Conservation (phyloP, 23 tunicate genomes). For the Pegea sp. region DNA sequence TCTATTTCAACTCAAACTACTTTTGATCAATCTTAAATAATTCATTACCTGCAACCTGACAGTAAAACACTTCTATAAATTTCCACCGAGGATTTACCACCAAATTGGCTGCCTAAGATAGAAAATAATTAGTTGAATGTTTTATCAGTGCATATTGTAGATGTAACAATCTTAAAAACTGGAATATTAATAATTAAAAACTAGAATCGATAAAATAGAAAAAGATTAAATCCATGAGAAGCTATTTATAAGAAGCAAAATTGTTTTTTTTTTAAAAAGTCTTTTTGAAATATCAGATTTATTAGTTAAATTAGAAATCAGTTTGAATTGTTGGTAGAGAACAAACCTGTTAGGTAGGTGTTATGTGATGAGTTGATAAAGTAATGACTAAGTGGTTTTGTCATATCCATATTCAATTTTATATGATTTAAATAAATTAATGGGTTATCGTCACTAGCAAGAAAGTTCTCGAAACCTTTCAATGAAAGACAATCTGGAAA, state of each 20-base stretch:
- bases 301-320: no score
- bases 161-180: not conserved
- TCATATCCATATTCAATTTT: conserved; percentile 44
- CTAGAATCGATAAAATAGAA: not conserved
- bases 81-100: conserved; percentile 63
- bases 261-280: no score
- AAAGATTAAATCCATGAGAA: no score
- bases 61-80: conserved; percentile 63
- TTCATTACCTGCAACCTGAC: conserved; percentile 63
- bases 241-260: no score
- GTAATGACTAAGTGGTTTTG: conserved; percentile 78
- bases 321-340: no score
- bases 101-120: conserved; percentile 44
- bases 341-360: conserved; percentile 64
- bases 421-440: conserved; percentile 25
- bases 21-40: not conserved
- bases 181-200: not conserved
- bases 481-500: conserved; percentile 19
- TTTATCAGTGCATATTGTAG: not conserved
- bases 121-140: not conserved
- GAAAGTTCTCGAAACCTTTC: conserved; percentile 39
- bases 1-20: not conserved
- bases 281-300: no score
- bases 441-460: conserved; percentile 37
- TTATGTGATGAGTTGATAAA: conserved; percentile 85